phyloP scores from a whole-genome alignment of 2,888 invertebrate species.

The Listrodromus nycthemerus region DNA sequence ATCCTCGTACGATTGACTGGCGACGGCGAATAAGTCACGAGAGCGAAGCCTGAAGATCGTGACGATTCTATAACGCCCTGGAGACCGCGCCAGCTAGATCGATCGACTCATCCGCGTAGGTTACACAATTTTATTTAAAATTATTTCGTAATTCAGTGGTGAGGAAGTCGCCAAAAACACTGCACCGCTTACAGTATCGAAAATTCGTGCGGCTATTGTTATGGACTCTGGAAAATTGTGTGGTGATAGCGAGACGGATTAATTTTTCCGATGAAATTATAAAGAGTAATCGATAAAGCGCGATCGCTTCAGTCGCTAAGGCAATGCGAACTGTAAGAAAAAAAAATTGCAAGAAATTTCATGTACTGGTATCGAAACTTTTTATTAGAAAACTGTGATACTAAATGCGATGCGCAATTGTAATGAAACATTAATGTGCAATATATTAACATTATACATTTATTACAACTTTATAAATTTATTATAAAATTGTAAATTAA shows the following conservation, averaged over 20 bases:
- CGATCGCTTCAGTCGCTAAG: no score
- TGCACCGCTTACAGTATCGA: neutral
- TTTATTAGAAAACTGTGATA: no score
- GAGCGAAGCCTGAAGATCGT: conserved; percentile 1
- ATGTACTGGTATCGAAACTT: no score
- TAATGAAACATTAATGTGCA: no score
- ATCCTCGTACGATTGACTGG: conserved; percentile 44
- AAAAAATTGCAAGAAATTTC: no score
- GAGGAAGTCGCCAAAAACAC: conserved; percentile 29
- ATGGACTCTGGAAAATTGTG: neutral
- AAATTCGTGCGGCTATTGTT: neutral
- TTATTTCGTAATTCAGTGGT: neutral
- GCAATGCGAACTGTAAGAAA: no score
- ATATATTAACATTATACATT: no score
- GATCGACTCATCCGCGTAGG: conserved; percentile 16
- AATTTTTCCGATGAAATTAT: neutral
- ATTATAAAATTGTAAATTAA: no score
- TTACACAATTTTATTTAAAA: neutral
- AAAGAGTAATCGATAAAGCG: neutral
- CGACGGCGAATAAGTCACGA: conserved; percentile 4
- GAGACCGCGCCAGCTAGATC: neutral
- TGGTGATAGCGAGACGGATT: neutral
- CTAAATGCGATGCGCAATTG: no score
- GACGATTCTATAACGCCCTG: conserved; percentile 7
- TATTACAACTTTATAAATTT: no score